Base-by-base conservation (phyloP, 1,140 invertebrate genomes). In the Procambarus clarkii region DNA sequence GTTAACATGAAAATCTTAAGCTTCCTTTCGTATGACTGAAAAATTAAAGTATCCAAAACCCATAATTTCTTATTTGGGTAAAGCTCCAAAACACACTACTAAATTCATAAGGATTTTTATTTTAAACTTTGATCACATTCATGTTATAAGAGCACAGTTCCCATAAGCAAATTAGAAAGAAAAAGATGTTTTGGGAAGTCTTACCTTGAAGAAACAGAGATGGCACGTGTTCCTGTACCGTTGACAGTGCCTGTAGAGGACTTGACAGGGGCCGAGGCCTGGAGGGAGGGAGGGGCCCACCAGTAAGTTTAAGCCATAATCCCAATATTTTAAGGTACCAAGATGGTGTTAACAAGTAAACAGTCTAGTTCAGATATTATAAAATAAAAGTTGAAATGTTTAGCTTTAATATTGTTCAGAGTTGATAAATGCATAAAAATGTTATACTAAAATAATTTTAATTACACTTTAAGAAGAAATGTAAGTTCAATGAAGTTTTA, bases 161-260 rank as follows among this genome's bases (percentile, higher is more conserved):
- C 54, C 7, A 18, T 21, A 64, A 1, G 18, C 2, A 0, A 21
- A 64, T n/a, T 18, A 64, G 60, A 15, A 64, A 64, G 18, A 64
- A 64, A 21, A 64, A 64, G 4, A 13, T 15, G 18, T 21, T 13
- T 54, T 44, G 9, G 34, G 1, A 69, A n/a, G 48, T 54, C 80
- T 89, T 82, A 91, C 89, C 89, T 91, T 48, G 89, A 91, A 60
- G 89, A 85, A 80, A 91, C 89, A 21, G 89, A 91, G n/a, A 80
- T 79, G 81, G 82, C 48, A 91, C 89, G 82, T 79, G 89, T 79
- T 54, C 89, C 83, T 64, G 89, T 91, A 64, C 89, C 89, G 60
- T 91, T 91, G 82, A 91, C 89, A 91, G 89, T 91, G 82, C 77
- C 89, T 85, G 89, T 84, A 15, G 89, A 91, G 89, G 89, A 86